Conservation (phyloP, 2,888 invertebrate species). For the Mythimna vitellina region DNA sequence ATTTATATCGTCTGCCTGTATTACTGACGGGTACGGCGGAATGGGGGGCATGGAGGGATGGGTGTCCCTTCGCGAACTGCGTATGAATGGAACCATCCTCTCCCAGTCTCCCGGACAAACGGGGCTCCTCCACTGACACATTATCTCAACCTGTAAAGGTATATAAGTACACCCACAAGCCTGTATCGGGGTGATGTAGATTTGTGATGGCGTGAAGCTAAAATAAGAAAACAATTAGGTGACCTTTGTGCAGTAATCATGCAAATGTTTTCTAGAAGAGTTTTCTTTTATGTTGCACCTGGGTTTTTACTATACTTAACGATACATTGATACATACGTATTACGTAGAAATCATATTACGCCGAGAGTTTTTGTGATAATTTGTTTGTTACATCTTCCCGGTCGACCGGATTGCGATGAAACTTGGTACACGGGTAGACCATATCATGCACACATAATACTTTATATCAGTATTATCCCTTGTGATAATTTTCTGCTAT, state of each 20-base stretch:
- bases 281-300: background rate
- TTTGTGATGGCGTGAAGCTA: conserved; percentile 9
- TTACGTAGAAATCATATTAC: background rate
- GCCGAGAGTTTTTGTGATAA: too few relatives aligned
- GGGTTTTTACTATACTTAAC: background rate
- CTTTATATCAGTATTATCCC: too few relatives aligned
- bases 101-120: conserved; percentile 65
- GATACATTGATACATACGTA: background rate
- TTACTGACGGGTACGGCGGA: conserved; percentile 51
- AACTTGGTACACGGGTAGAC: too few relatives aligned
- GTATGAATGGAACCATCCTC: conserved; percentile 59
- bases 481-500: too few relatives aligned
- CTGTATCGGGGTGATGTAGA: background rate
- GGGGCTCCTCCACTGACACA: conserved; percentile 51
- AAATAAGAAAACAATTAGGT: conserved; percentile 1
- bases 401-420: too few relatives aligned
- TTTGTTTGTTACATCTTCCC: too few relatives aligned
- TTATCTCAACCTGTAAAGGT: conserved; percentile 14
- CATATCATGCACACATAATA: too few relatives aligned
- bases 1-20: conserved; percentile 62
- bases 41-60: conserved; percentile 19
- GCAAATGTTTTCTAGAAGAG: background rate
- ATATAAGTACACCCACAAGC: conserved; percentile 2
- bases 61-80: conserved; percentile 44
- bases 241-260: background rate